Conservation (phyloP, 1,140 invertebrate genomes). For the Drosophila melanica region DNA sequence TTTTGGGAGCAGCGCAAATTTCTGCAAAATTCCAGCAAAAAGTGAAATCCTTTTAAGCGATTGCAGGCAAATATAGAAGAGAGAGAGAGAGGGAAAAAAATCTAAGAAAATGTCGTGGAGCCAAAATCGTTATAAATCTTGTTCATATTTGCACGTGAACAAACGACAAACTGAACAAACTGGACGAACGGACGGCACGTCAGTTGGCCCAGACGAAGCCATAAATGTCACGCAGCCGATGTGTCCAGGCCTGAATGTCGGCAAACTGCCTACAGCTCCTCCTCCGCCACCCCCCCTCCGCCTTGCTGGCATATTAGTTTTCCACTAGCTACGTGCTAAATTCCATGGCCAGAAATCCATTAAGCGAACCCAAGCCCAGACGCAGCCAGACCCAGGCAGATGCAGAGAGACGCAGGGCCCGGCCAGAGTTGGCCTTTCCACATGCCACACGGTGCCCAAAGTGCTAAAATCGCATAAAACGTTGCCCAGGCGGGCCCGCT, state of each 20-base stretch:
- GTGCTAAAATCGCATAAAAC: constrained; percentile 81
- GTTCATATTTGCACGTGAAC: constrained; percentile 80
- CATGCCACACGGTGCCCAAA: constrained; percentile 37
- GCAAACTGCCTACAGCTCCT: neutral
- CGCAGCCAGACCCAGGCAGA: neutral
- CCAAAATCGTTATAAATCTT: constrained; percentile 79
- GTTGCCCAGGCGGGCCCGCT: constrained; percentile 64
- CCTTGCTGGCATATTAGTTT: constrained; percentile 71
- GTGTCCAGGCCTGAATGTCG: constrained; percentile 14
- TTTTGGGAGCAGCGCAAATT: constrained; percentile 43
- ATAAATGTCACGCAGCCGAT: constrained; percentile 70
- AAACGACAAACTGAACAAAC: constrained; percentile 12
- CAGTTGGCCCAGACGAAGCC: constrained; percentile 60
- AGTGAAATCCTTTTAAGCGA: constrained; percentile 79
- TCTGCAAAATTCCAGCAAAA: constrained; percentile 59
- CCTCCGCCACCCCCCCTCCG: neutral
- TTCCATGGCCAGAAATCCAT: constrained; percentile 75
- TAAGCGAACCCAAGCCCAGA: constrained; percentile 38
- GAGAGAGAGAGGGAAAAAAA: constrained; percentile 32
- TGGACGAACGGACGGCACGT: constrained; percentile 13
- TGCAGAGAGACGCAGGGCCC: neutral
- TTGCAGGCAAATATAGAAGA: constrained; percentile 47
- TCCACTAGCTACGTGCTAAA: constrained; percentile 74
- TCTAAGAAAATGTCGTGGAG: constrained; percentile 70
- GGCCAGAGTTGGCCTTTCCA: constrained; percentile 1